These are phyloP conservation scores for Calyptommatus sinebrachiatus DNA, from an alignment of 2,113 vertebrate genomes.

Conservation along the genomic window DNA sequence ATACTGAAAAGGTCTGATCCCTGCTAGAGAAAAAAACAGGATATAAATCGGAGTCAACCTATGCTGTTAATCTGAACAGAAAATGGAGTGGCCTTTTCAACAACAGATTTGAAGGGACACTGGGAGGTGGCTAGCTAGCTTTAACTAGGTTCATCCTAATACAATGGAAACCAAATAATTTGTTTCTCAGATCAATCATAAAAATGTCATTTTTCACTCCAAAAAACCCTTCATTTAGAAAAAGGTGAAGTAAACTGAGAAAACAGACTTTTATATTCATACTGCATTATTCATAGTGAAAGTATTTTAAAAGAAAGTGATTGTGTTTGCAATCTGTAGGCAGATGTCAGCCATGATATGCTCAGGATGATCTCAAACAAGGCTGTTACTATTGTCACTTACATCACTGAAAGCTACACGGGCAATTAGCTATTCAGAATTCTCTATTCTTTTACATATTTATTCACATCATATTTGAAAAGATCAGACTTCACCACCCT, in stretches of 20 bases:
- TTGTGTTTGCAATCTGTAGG: not conserved
- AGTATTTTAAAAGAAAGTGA: conserved; percentile 15
- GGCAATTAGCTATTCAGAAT: not conserved
- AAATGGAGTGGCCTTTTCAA: too few relatives aligned
- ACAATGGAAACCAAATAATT: not conserved
- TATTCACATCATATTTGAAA: not conserved
- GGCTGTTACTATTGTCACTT: not conserved
- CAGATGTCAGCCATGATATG: conserved; percentile 22
- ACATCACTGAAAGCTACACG: not conserved
- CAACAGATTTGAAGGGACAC: too few relatives aligned
- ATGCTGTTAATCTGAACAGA: too few relatives aligned
- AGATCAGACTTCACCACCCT: not conserved
- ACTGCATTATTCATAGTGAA: conserved; percentile 22
- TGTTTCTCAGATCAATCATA: conserved; percentile 1
- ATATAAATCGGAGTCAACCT: too few relatives aligned
- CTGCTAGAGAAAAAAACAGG: too few relatives aligned
- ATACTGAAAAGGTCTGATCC: too few relatives aligned
- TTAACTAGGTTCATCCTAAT: not conserved
- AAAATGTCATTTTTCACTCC: not conserved
- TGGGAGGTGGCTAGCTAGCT: not conserved
- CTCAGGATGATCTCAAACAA: conserved; percentile 4
- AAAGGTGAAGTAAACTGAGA: conserved; percentile 2
- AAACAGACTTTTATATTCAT: conserved; percentile 13
- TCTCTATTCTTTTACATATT: not conserved
- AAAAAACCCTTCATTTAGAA: conserved; percentile 6